These are phyloP conservation scores for Axinella damicornis DNA, from an alignment of 37 sponge, comb jelly and placozoan genomes.

Conservation along the genomic window DNA sequence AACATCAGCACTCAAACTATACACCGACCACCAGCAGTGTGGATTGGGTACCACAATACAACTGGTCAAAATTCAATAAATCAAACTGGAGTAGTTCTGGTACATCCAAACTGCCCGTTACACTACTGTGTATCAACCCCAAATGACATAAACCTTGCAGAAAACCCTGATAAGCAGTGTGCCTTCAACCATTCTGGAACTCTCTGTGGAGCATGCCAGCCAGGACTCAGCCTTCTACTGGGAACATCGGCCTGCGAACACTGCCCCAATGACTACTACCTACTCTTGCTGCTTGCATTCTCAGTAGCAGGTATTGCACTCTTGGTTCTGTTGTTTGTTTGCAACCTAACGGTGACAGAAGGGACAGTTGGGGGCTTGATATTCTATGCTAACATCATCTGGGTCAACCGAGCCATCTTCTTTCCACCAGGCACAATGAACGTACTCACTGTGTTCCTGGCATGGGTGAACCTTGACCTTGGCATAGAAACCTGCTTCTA, in stretches of 20 bases:
- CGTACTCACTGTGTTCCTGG: background rate
- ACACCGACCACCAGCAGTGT: no score
- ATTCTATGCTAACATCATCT: constrained; percentile 57
- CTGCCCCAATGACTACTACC: constrained; percentile 8
- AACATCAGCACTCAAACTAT: no score
- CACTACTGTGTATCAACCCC: constrained; percentile 1
- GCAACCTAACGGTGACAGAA: constrained; percentile 38
- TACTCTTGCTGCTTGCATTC: constrained; percentile 12
- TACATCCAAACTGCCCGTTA: constrained; percentile 5
- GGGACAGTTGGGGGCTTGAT: constrained; percentile 52
- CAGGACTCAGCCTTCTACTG: constrained; percentile 35
- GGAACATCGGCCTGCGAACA: constrained; percentile 16
- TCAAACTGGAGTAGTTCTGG: no score
- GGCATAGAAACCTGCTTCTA: constrained; percentile 54
- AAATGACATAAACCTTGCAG: no score
- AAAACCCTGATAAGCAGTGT: constrained; percentile 25
- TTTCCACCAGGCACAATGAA: no score
- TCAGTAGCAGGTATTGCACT: constrained; percentile 38
- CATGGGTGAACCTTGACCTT: constrained; percentile 44
- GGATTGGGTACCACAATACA: no score
- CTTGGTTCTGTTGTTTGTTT: constrained; percentile 25
- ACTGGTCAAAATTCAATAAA: no score
- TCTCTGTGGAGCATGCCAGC: constrained; percentile 57
- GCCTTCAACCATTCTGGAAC: constrained; percentile 21
- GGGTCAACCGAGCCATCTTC: background rate